Evolutionary conservation across 2,797 vertebrate genomes (phyloP).

Genomic region (Danio choprae): DNA sequence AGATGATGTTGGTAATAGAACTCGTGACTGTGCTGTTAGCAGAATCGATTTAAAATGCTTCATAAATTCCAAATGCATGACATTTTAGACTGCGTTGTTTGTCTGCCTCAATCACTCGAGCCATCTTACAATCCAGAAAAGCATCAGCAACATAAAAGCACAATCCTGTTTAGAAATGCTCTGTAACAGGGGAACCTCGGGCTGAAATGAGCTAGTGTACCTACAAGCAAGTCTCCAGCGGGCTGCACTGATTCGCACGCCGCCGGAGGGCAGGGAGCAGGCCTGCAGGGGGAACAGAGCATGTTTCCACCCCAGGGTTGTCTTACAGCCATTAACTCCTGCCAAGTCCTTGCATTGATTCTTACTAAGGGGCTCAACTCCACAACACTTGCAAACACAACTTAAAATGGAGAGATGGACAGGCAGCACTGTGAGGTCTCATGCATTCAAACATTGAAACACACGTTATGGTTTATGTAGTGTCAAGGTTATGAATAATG

Average conservation of each 20-base stretch:
- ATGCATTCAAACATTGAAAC: constrained; percentile 4
- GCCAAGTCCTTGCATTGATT: constrained; percentile 27
- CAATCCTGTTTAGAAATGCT: constrained; percentile 9
- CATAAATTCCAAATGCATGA: not conserved
- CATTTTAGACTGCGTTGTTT: constrained; percentile 8
- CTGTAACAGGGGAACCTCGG: constrained; percentile 27
- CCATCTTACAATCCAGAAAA: constrained; percentile 9
- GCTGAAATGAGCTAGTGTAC: constrained; percentile 30
- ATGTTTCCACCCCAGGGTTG: constrained; percentile 35
- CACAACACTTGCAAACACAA: constrained; percentile 21
- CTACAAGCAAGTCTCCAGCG: constrained; percentile 21
- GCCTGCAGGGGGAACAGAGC: constrained; percentile 32
- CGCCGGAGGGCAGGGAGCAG: constrained; percentile 29
- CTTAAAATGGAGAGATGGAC: constrained; percentile 26
- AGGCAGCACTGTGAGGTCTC: constrained; percentile 14
- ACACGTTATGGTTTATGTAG: not conserved
- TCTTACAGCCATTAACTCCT: constrained; percentile 40
- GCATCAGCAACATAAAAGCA: not conserved
- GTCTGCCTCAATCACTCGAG: not conserved
- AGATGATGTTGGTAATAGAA: not conserved
- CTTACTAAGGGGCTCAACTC: constrained; percentile 25
- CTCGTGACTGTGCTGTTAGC: constrained; percentile 1
- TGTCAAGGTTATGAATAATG: constrained; percentile 12
- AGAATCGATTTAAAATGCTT: not conserved
- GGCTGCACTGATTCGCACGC: constrained; percentile 32